Conservation (phyloP, 2,113 vertebrate genomes). For the Nannobrachium achirus region DNA sequence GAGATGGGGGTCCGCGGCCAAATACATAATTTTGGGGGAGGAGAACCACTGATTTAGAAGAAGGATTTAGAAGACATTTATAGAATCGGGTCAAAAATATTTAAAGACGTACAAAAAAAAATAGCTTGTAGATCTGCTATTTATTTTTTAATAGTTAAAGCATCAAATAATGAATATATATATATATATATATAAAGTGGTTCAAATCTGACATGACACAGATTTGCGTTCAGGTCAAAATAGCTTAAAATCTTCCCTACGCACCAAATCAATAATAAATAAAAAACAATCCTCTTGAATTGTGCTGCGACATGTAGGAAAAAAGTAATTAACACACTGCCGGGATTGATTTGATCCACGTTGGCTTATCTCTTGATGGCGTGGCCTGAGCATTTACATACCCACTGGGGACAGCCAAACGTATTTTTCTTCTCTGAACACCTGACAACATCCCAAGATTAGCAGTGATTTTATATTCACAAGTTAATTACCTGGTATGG, state of each 20-base stretch:
- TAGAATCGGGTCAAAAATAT: no score
- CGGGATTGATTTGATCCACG: slow-evolving; percentile 69
- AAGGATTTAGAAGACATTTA: no score
- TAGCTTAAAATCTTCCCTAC: slow-evolving; percentile 64
- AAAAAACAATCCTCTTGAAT: slow-evolving; percentile 47
- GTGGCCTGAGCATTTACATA: slow-evolving; percentile 51
- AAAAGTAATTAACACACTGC: slow-evolving; percentile 73
- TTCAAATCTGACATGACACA: no score
- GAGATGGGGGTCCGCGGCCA: no score
- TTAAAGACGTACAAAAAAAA: no score
- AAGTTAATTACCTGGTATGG: slow-evolving; percentile 69
- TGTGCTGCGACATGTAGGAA: slow-evolving; percentile 58
- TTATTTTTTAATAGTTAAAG: no score
- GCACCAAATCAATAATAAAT: slow-evolving; percentile 65
- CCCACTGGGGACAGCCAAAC: slow-evolving; percentile 28
- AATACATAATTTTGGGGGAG: no score
- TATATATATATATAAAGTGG: no score
- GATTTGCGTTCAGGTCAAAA: no score
- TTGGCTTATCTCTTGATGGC: slow-evolving; percentile 61
- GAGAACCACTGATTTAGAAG: no score
- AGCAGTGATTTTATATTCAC: slow-evolving; percentile 64
- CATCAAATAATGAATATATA: no score
- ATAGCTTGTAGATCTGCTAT: no score
- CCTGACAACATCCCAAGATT: slow-evolving; percentile 59
- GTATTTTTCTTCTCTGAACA: slow-evolving; percentile 61